These are phyloP conservation scores for Drosophila borborema DNA, from an alignment of 2,888 invertebrate genomes.

Conservation along the genomic window DNA sequence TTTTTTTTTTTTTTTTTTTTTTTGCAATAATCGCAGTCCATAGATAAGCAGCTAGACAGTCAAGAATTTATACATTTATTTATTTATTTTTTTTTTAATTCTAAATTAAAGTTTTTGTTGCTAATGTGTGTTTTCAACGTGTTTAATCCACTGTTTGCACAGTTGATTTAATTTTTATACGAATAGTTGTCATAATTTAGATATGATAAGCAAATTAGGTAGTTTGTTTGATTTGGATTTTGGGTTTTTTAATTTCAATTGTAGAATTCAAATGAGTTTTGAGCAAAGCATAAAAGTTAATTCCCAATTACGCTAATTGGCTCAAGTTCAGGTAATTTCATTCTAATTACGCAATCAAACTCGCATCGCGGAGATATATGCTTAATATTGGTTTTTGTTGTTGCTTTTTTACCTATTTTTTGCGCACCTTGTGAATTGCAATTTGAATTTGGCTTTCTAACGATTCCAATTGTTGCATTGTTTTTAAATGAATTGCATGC, in stretches of 20 bases:
- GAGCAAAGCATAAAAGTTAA: neutral
- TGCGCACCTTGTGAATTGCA: slow-evolving; percentile 37
- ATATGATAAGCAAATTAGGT: slow-evolving; percentile 8
- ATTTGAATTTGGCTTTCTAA: slow-evolving; percentile 43
- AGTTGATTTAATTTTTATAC: neutral
- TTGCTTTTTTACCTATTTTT: neutral
- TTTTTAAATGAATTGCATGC: slow-evolving; percentile 5
- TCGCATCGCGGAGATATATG: slow-evolving; percentile 5
- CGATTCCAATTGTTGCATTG: slow-evolving; percentile 23
- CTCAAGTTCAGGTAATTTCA: slow-evolving; percentile 16
- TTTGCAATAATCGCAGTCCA: neutral
- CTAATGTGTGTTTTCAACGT: neutral
- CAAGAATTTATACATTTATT: neutral
- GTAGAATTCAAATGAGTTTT: slow-evolving; percentile 1
- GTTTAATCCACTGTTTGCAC: neutral
- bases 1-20: too few species aligned
- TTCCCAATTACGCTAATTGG: slow-evolving; percentile 8
- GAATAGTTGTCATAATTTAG: neutral
- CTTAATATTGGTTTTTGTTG: slow-evolving; percentile 2
- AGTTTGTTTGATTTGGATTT: slow-evolving; percentile 4
- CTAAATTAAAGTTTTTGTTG: neutral
- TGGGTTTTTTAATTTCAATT: neutral
- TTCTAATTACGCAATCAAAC: slow-evolving; percentile 20
- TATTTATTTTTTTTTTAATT: neutral
- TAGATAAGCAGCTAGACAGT: neutral